Conservation (phyloP, 2,113 vertebrate genomes). For the Turnix velox region DNA sequence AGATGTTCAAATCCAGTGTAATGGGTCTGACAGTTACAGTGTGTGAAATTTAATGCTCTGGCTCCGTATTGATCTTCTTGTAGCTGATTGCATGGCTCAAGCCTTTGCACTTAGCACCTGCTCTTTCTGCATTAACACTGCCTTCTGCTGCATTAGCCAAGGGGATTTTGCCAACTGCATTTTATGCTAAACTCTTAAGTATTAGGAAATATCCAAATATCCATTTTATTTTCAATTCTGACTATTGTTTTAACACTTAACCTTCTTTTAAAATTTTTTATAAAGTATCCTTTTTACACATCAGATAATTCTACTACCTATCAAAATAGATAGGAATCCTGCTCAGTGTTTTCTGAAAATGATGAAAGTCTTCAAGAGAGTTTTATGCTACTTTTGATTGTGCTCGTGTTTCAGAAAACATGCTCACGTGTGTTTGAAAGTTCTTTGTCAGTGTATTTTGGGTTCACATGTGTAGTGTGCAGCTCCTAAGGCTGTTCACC, state of each 20-base stretch:
- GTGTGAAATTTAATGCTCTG: conserved; percentile 80
- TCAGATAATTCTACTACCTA: not conserved
- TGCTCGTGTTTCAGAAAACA: not conserved
- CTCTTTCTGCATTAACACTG: conserved; percentile 76
- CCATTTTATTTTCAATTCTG: not conserved
- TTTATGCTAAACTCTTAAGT: not conserved
- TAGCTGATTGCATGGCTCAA: conserved; percentile 26
- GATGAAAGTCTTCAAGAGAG: not conserved
- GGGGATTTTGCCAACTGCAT: not conserved
- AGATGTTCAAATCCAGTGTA: conserved; percentile 23
- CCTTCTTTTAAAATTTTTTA: not conserved
- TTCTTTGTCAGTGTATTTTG: not conserved
- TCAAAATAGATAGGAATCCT: not conserved
- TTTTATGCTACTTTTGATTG: not conserved
- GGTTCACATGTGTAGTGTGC: not conserved
- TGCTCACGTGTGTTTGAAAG: not conserved
- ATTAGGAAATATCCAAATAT: not conserved
- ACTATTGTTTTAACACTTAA: not conserved
- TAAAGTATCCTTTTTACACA: not conserved
- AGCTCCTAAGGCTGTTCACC: not conserved
- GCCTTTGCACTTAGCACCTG: conserved; percentile 56
- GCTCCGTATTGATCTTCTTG: conserved; percentile 75
- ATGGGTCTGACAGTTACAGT: conserved; percentile 64
- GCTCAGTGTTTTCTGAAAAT: not conserved
- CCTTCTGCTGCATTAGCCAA: conserved; percentile 63